Evolutionary conservation across 1,140 invertebrate species (phyloP).

Genomic region (Solen grandis): DNA sequence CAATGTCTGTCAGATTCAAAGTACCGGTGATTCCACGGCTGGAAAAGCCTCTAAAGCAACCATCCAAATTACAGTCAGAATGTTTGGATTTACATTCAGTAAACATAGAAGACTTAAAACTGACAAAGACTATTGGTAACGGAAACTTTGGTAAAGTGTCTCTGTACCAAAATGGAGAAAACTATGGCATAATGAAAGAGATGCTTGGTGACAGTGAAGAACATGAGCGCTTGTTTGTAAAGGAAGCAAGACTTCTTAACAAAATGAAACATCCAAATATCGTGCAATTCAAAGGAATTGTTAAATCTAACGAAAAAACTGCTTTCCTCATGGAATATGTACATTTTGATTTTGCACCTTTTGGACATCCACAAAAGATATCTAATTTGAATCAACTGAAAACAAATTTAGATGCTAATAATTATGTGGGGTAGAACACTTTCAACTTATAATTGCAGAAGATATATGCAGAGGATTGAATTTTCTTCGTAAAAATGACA

Average conservation of each 20-base stretch:
- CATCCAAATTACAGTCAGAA: conserved; percentile 3
- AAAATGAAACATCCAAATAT: conserved; percentile 7
- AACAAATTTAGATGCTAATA: not conserved
- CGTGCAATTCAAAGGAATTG: conserved; percentile 1
- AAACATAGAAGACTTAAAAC: not conserved
- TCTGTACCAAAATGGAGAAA: conserved; percentile 6
- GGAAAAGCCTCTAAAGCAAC: not conserved
- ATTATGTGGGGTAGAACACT: conserved; percentile 8
- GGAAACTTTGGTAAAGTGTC: conserved; percentile 12
- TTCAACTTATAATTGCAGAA: conserved; percentile 3
- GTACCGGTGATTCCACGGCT: not conserved
- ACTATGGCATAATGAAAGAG: not conserved
- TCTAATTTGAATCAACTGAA: conserved; percentile 7
- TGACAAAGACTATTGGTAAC: conserved; percentile 5
- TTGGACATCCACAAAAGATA: conserved; percentile 8
- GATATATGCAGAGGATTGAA: conserved; percentile 7
- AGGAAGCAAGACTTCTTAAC: conserved; percentile 1
- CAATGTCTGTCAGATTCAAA: not conserved
- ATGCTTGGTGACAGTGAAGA: conserved; percentile 19
- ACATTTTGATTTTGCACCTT: conserved; percentile 12
- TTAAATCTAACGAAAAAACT: not conserved
- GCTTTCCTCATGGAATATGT: conserved; percentile 34
- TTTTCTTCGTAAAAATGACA: conserved; percentile 6
- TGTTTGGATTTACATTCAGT: not conserved
- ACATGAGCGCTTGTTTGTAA: conserved; percentile 7